Base-by-base conservation (phyloP, 2,888 invertebrate species). In the Carabus problematicus region DNA sequence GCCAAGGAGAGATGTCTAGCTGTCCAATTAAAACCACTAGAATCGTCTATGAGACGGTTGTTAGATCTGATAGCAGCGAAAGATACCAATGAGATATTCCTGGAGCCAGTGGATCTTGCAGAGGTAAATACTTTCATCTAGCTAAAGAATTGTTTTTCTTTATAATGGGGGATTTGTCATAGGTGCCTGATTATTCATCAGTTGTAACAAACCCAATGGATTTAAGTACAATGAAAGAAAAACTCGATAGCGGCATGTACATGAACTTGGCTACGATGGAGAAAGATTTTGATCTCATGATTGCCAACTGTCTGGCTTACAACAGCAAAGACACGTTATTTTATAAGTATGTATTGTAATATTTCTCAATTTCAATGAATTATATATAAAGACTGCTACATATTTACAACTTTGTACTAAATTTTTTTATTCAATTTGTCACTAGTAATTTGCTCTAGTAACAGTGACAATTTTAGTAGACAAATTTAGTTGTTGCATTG, bases 261-360 rank as follows among this genome's bases (percentile, higher is more conserved):
- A 82, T 83, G 7, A 87, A 87, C 61, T 84, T 98, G 47, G 89
- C 91, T 71, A 89, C 92, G 41, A 88, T 98, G 77, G 93, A 95
- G 77, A 85, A 85, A 0, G 98, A 99, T 83, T 98, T 98, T 80
- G 89, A 91, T 76, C 86, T 98, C n/a, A 98, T 99, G 93, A 93
- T 98, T 69, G 89, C 89, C 73, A 99, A 99, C 82, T 99, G 98
- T 78, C 86, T 96, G 76, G 92, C 92, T 0, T 99, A 98, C 80
- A 99, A 99, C 80, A 91, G 93, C 73, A 94, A 94, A 78, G 97
- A 97, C 75, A 97, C 97, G 0, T 92, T 97, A 68, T 98, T 95
- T 81, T 97, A 97, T 81, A 85, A 86, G 87, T 87, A 73, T 79
- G 81, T 74, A 59, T 40, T 52, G n/a, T 16, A 52, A 52, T 29